Evolutionary conservation across 1,140 invertebrate genomes (phyloP).

Genomic region (Trialeurodes vaporariorum): DNA sequence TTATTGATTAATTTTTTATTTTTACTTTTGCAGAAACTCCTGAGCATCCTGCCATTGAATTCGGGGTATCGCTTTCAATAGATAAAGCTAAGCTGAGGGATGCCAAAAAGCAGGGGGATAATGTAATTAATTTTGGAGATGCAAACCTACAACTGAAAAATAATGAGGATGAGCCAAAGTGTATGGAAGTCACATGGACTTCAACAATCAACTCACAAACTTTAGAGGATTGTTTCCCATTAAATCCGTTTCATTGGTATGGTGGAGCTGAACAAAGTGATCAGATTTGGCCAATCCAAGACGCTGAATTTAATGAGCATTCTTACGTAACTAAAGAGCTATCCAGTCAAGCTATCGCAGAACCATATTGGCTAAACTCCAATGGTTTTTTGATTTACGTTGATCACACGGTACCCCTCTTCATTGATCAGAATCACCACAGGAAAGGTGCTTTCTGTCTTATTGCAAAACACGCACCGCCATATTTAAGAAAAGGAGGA

Average conservation of each 20-base stretch:
- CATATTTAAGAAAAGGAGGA: slow-evolving; percentile 2
- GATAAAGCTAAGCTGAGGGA: background rate
- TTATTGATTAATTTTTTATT: too few species aligned
- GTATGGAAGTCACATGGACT: background rate
- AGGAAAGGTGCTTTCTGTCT: background rate
- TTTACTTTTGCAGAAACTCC: too few species aligned
- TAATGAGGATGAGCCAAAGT: background rate
- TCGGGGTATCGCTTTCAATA: background rate
- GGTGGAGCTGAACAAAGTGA: slow-evolving; percentile 3
- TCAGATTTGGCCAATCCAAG: slow-evolving; percentile 3
- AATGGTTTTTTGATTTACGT: slow-evolving; percentile 50
- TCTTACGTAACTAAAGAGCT: slow-evolving; percentile 48
- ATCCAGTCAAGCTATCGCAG: slow-evolving; percentile 50
- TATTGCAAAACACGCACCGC: slow-evolving; percentile 1
- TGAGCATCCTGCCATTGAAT: too few species aligned
- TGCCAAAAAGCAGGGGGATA: background rate
- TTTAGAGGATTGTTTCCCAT: background rate
- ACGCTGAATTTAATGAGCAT: slow-evolving; percentile 26
- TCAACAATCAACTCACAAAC: slow-evolving; percentile 22
- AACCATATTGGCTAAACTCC: slow-evolving; percentile 65
- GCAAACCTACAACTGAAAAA: background rate
- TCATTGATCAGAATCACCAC: slow-evolving; percentile 44
- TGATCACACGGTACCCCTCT: slow-evolving; percentile 48
- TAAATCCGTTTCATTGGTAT: background rate
- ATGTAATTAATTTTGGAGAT: background rate